These are phyloP conservation scores for Phalloptychus januarius DNA, from an alignment of 2,797 vertebrate genomes.

Conservation along the genomic window DNA sequence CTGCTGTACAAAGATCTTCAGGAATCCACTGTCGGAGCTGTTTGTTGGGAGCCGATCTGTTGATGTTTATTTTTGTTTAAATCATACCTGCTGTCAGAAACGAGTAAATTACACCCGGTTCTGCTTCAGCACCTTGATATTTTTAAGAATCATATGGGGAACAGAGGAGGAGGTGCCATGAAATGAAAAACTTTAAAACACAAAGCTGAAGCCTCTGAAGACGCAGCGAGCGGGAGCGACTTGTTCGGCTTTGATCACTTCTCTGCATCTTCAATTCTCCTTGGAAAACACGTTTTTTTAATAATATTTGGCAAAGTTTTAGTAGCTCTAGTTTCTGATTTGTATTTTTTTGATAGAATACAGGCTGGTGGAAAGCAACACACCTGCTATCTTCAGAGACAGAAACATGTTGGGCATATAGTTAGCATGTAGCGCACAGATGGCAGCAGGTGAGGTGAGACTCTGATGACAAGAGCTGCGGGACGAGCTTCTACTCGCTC, in stretches of 20 bases:
- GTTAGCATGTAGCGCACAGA: constrained; percentile 12
- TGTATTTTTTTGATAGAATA: not conserved
- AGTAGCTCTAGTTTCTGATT: not conserved
- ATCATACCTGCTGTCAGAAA: constrained; percentile 1
- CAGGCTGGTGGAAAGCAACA: not conserved
- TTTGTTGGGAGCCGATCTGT: constrained; percentile 2
- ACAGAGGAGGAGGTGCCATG: not conserved
- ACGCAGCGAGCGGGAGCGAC: not conserved
- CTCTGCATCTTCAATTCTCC: constrained; percentile 2
- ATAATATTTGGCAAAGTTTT: constrained; percentile 1
- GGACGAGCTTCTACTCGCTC: constrained; percentile 1
- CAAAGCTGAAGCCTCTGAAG: not conserved
- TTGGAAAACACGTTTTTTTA: not conserved
- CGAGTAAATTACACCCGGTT: not conserved
- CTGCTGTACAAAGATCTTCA: not conserved
- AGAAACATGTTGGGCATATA: not conserved
- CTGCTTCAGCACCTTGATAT: not conserved
- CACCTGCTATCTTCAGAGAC: not conserved
- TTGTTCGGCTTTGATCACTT: constrained; percentile 18
- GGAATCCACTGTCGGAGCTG: not conserved
- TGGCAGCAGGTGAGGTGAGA: constrained; percentile 21
- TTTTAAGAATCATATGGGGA: not conserved
- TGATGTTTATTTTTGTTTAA: constrained; percentile 7
- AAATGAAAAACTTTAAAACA: constrained; percentile 3
- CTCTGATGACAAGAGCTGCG: constrained; percentile 17